Conservation (phyloP, 30 jellyfish, hydroid and myxozoan species). For the Aurelia sp. region DNA sequence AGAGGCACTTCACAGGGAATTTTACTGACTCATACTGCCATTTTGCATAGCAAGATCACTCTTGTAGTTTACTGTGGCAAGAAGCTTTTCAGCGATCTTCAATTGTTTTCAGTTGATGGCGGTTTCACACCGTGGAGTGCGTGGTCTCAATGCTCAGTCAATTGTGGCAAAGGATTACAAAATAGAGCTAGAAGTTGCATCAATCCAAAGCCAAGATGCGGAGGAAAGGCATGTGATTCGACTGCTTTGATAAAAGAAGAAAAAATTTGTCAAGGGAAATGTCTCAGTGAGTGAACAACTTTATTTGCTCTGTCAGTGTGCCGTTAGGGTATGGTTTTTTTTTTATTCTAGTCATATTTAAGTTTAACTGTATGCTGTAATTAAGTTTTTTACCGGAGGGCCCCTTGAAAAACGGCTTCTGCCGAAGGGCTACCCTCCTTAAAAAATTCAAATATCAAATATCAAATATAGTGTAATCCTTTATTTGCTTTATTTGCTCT, state of each 20-base stretch:
- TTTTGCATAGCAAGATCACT: not conserved
- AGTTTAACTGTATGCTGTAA: too few relatives aligned
- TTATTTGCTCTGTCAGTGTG: too few relatives aligned
- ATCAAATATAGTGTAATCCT: too few relatives aligned
- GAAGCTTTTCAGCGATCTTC: not conserved
- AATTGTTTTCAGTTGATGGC: constrained; percentile 76
- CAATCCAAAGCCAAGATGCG: constrained; percentile 87
- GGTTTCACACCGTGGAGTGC: constrained; percentile 78
- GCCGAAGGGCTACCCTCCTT: too few relatives aligned
- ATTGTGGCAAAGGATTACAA: constrained; percentile 80
- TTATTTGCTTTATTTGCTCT: too few relatives aligned
- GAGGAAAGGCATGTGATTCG: constrained; percentile 81
- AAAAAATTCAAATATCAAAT: too few relatives aligned
- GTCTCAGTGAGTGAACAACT: constrained; percentile 42
- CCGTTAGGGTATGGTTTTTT: too few relatives aligned
- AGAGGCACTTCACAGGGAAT: too few relatives aligned
- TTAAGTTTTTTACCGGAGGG: too few relatives aligned
- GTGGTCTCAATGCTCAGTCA: constrained; percentile 83
- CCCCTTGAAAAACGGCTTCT: too few relatives aligned
- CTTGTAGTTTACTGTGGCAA: not conserved
- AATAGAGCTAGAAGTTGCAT: constrained; percentile 72
- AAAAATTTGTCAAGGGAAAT: constrained; percentile 59
- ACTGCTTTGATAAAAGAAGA: constrained; percentile 1
- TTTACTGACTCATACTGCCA: too few relatives aligned
- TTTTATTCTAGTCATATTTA: too few relatives aligned